Evolutionary conservation across 92 coral and sea anemone genomes (phyloP).

Genomic region (Porites rus): DNA sequence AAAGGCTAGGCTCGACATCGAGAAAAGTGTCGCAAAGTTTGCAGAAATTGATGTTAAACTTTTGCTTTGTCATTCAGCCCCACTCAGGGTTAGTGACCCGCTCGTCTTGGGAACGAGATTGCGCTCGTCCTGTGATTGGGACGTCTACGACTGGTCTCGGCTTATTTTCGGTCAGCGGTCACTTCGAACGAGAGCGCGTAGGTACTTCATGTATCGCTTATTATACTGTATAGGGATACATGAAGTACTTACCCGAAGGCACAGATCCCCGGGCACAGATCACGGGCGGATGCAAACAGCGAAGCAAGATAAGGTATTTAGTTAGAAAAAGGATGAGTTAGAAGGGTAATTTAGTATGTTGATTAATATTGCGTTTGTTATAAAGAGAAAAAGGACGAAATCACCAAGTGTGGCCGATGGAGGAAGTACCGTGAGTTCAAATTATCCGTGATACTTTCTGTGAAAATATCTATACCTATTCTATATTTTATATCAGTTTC

Average conservation of each 20-base stretch:
- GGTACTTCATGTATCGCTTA: background rate
- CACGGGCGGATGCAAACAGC: conserved; percentile 1
- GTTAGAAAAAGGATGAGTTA: background rate
- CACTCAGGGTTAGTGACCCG: no score
- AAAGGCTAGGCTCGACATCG: background rate
- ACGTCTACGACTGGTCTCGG: background rate
- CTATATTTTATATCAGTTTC: background rate
- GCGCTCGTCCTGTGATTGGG: no score
- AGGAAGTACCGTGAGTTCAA: conserved; percentile 5
- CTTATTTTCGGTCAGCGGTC: background rate
- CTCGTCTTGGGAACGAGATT: background rate
- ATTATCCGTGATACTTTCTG: background rate
- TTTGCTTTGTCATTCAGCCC: no score
- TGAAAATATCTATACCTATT: no score
- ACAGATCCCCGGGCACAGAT: no score
- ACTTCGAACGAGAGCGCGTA: background rate
- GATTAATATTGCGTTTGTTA: conserved; percentile 1
- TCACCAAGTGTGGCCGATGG: conserved; percentile 4
- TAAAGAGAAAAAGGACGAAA: conserved; percentile 2
- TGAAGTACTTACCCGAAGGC: background rate
- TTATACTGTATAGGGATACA: background rate
- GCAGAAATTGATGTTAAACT: no score
- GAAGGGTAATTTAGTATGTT: conserved; percentile 3
- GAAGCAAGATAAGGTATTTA: background rate
- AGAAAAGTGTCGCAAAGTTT: background rate